A percentile compares a stretch with the other conserved stretches of the same genome.
Evolutionary conservation across 2,113 vertebrate genomes (phyloP).

Genomic region (Camelus dromedarius): DNA sequence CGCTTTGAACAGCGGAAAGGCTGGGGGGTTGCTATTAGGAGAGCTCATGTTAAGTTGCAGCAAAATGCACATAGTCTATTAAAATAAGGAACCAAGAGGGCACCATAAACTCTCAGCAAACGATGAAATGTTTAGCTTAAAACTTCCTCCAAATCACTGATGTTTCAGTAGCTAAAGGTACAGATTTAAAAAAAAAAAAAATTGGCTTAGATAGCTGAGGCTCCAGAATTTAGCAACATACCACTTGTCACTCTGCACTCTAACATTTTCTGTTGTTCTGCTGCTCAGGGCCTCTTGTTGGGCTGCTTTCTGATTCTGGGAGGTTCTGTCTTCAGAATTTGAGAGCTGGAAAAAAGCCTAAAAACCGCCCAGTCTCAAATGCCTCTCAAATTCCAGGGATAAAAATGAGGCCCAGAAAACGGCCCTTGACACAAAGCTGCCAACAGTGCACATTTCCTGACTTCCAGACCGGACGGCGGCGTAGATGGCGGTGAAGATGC

Average conservation of each 20-base stretch:
- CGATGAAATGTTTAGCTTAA: neutral
- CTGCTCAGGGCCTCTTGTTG: neutral
- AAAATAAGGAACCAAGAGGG: neutral
- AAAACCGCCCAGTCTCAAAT: neutral
- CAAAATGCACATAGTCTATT: neutral
- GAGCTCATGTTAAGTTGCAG: neutral
- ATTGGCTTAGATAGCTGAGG: neutral
- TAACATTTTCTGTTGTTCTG: neutral
- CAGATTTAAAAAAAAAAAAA: neutral
- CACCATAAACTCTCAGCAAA: neutral
- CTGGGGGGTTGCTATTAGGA: neutral
- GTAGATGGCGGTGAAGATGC: rapidly evolving
- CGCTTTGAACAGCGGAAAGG: neutral
- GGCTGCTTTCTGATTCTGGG: neutral
- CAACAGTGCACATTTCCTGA: rapidly evolving
- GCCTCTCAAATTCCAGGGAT: neutral
- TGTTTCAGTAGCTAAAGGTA: neutral
- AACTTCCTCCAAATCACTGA: neutral
- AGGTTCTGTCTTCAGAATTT: neutral
- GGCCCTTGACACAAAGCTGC: neutral
- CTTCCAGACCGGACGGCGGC: neutral
- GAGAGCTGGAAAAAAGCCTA: neutral
- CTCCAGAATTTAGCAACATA: neutral
- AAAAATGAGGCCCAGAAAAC: neutral
- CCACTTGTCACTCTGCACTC: neutral